Conservation (phyloP, 2,797 vertebrate genomes). For the Saguinus oedipus region DNA sequence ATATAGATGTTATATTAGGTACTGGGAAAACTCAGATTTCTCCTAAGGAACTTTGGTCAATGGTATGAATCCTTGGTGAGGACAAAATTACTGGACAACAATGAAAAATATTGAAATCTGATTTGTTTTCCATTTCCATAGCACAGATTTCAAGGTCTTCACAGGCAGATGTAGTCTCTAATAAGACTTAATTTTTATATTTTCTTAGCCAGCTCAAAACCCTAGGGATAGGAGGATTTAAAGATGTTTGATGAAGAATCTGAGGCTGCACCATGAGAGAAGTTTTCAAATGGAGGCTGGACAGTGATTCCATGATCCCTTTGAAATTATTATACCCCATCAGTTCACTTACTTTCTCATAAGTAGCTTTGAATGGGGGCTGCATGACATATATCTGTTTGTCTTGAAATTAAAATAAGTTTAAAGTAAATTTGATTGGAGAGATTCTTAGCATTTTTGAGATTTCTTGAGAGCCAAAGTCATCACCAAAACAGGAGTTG, state of each 20-base stretch:
- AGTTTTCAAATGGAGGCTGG: background rate
- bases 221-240: background rate
- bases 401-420: conserved; percentile 51
- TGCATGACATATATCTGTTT: background rate
- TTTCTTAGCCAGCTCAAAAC: conserved; percentile 37
- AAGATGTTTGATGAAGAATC: conserved; percentile 10
- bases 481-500: background rate
- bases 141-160: conserved; percentile 40
- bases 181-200: background rate
- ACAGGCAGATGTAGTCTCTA: background rate
- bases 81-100: background rate
- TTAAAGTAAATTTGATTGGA: conserved; percentile 53
- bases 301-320: background rate
- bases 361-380: background rate
- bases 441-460: conserved; percentile 22
- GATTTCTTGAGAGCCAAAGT: background rate
- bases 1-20: background rate
- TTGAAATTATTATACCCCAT: background rate
- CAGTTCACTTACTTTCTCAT: conserved; percentile 49
- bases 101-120: conserved; percentile 32
- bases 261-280: background rate
- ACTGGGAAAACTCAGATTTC: background rate
- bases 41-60: background rate
- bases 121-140: conserved; percentile 30
- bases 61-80: background rate